Percentiles rank a stretch among this genome's conserved stretches.
Evolutionary conservation across 1,140 invertebrate species (phyloP).

Genomic region (Trissolcus basalis): DNA sequence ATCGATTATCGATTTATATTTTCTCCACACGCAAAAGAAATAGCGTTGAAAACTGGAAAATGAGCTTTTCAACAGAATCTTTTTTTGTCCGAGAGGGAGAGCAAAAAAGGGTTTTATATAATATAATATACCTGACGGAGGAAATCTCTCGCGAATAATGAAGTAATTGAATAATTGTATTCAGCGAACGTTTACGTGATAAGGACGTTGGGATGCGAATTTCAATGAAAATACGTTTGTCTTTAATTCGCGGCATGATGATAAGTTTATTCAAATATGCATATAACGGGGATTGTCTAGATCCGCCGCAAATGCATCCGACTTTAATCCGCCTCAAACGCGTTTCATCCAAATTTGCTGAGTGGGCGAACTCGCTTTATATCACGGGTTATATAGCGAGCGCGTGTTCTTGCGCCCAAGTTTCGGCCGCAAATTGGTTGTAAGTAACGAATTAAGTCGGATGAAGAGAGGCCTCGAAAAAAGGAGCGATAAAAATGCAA

Average conservation of each 20-base stretch:
- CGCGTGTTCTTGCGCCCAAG: constrained; percentile 10
- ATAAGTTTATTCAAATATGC: constrained; percentile 44
- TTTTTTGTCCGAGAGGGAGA: no score
- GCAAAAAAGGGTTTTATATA: no score
- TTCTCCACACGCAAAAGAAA: no score
- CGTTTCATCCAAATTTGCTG: constrained; percentile 17
- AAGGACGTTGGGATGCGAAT: no score
- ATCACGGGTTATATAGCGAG: constrained; percentile 14
- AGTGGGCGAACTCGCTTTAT: constrained; percentile 18
- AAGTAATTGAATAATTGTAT: no score
- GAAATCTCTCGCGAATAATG: no score
- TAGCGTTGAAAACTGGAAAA: no score
- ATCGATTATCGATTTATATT: constrained; percentile 17
- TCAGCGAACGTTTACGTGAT: no score
- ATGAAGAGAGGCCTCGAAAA: background rate
- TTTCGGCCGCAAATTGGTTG: constrained; percentile 18
- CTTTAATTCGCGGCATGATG: constrained; percentile 28
- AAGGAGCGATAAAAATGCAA: constrained; percentile 11
- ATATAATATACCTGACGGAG: no score
- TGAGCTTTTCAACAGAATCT: no score
- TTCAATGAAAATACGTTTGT: constrained; percentile 29
- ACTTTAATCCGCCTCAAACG: constrained; percentile 30
- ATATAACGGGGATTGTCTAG: constrained; percentile 23
- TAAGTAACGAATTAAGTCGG: constrained; percentile 12
- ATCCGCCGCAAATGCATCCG: constrained; percentile 23